Base-by-base conservation (phyloP, 2,113 vertebrate species). In the Mandrillus leucophaeus region DNA sequence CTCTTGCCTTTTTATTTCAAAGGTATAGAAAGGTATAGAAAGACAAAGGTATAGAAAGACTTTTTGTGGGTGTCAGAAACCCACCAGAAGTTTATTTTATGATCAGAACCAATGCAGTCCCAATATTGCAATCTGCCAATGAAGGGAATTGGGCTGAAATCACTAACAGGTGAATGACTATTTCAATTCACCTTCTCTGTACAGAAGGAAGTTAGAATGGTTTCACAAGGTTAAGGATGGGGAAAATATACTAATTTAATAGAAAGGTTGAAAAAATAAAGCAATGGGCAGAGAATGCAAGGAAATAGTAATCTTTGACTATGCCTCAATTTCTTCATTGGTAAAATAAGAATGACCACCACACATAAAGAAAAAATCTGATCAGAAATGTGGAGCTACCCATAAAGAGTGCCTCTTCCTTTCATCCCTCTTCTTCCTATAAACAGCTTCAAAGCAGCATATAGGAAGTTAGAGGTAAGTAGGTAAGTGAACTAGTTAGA, bases 211-310 rank as follows among this genome's bases (percentile, higher is more conserved):
- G 38, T 82, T 43, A 92, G 57, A 61, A 43, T 38, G n/a, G 55
- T 79, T 97, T 97, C 94, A 92, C n/a, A 96, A 93, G 32, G 72
- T 87, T 38, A 76, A 87, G 20, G 23, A 48, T 79, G 6, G 70
- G 18, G 64, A 57, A 88, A 97, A 78, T 59, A 89, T 4, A 80
- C 0, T 40, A 59, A 88, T 32, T 93, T 52, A 52, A 43, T 17
- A 57, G 57, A 95, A 59, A 9, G 17, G 32, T 79, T 79, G 79
- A 93, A 73, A 92, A 30, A 38, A 45, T 80, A 96, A 93, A 94
- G 66, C 32, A 73, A 89, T 27, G 40, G 6, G 57, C 12, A 85
- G 14, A 82, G 38, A 90, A 85, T 83, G 43, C 6, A 89, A 52
- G 66, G 25, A 95, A 93, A 72, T 0, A 72, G 35, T 82, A 87